Percentiles rank a stretch among this genome's conserved stretches.
phyloP scores from a whole-genome alignment of 23 tunicate species.

The Trididemnum nubilum region DNA sequence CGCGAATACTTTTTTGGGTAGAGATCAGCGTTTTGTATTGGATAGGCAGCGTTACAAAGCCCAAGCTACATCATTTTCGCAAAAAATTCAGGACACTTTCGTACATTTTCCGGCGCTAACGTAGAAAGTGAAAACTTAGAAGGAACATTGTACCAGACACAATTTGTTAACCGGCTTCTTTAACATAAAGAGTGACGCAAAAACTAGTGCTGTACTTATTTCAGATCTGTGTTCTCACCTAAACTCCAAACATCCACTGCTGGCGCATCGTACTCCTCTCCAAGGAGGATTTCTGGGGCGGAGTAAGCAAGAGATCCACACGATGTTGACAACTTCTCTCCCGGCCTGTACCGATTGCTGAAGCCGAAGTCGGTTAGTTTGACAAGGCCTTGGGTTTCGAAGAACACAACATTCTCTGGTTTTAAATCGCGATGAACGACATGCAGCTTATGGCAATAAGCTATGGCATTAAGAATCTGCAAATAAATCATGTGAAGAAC shows the following conservation, averaged over 20 bases:
- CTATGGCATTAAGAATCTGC: conserved; percentile 92
- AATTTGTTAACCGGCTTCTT: too few relatives aligned
- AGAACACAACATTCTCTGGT: conserved; percentile 97
- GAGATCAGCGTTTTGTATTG: too few relatives aligned
- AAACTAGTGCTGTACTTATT: too few relatives aligned
- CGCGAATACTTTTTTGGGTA: too few relatives aligned
- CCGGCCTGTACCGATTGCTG: conserved; percentile 76
- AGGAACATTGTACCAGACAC: too few relatives aligned
- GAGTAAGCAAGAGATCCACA: conserved; percentile 99
- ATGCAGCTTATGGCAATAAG: conserved; percentile 92
- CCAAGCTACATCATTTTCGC: too few relatives aligned
- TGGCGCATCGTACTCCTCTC: conserved; percentile 98
- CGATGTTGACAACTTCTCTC: conserved; percentile 88
- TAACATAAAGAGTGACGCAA: too few relatives aligned
- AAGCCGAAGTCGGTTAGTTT: conserved; percentile 98
- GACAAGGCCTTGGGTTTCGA: conserved; percentile 87
- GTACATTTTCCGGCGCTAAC: too few relatives aligned
- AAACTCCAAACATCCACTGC: conserved; percentile 99
- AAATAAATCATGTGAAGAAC: conserved; percentile 2
- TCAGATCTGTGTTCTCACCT: conserved; percentile 65
- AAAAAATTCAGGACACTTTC: too few relatives aligned
- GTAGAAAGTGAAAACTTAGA: too few relatives aligned
- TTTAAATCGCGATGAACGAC: conserved; percentile 97
- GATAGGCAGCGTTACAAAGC: too few relatives aligned
- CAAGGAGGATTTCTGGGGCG: conserved; percentile 97